Conservation (phyloP, 2,113 vertebrate genomes). For the Thomomys bottae region DNA sequence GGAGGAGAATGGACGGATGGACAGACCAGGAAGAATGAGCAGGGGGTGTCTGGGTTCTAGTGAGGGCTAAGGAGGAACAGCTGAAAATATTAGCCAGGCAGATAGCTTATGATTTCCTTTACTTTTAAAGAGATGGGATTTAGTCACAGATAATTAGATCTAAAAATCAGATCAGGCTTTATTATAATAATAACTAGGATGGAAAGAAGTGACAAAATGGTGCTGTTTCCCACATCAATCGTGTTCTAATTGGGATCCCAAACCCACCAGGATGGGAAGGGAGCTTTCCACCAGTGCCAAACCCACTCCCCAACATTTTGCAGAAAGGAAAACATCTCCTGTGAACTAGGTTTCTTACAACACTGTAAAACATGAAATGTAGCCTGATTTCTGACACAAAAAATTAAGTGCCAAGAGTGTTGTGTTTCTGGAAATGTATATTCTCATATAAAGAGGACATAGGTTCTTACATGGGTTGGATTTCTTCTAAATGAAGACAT, state of each 20-base stretch:
- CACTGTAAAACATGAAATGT: background rate
- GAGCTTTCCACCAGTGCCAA: too few species aligned
- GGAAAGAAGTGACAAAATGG: background rate
- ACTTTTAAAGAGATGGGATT: background rate
- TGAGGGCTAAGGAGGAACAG: accelerated
- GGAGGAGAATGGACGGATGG: background rate
- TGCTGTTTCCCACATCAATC: background rate
- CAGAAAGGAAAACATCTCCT: background rate
- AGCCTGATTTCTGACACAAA: background rate
- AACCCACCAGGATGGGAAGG: too few species aligned
- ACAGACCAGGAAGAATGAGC: background rate
- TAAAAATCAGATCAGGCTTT: background rate
- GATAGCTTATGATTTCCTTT: accelerated
- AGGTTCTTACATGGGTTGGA: background rate
- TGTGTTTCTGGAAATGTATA: background rate
- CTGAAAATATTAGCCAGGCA: background rate
- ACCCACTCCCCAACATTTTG: too few species aligned
- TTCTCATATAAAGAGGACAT: background rate
- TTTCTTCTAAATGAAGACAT: background rate
- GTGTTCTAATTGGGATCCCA: too few species aligned
- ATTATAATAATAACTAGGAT: background rate
- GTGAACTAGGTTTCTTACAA: background rate
- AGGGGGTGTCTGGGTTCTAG: background rate
- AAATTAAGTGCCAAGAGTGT: background rate
- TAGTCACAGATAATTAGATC: too few species aligned